Evolutionary conservation across 2,113 vertebrate species (phyloP).

Genomic region (Nymphicus hollandicus): DNA sequence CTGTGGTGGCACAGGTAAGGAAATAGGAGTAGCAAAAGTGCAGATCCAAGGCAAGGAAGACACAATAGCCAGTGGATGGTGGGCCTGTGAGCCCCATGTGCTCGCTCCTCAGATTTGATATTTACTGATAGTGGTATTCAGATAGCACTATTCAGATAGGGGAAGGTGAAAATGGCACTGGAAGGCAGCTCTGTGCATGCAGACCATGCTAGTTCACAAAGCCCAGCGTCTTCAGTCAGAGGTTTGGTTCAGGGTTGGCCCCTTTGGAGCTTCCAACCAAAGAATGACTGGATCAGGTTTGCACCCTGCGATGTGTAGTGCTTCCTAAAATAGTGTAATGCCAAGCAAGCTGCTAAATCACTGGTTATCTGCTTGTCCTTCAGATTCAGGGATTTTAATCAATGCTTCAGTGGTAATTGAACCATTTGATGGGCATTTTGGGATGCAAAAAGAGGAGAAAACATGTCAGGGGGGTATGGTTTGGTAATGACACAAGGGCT

Average conservation of each 20-base stretch:
- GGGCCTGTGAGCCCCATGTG: accelerated
- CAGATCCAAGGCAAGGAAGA: not conserved
- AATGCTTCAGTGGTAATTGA: not conserved
- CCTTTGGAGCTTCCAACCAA: not conserved
- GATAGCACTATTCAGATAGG: not conserved
- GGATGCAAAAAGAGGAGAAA: not conserved
- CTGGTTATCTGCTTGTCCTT: not conserved
- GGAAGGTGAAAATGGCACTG: not conserved
- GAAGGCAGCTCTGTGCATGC: not conserved
- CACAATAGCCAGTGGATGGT: not conserved
- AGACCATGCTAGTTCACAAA: not conserved
- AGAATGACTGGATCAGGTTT: not conserved
- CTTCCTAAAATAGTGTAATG: accelerated
- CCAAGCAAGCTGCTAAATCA: not conserved
- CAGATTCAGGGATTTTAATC: conserved; percentile 34
- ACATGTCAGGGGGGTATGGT: not conserved
- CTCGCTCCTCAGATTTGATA: accelerated
- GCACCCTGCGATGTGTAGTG: accelerated
- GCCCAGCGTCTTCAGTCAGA: accelerated
- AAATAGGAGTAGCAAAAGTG: not conserved
- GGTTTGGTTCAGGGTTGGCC: not conserved
- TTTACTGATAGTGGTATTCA: not conserved
- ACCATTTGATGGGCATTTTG: conserved; percentile 17
- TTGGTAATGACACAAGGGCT: not conserved
- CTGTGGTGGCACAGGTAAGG: not conserved